phyloP scores from a whole-genome alignment of 2,888 invertebrate species.

The Lucinisca nassula region DNA sequence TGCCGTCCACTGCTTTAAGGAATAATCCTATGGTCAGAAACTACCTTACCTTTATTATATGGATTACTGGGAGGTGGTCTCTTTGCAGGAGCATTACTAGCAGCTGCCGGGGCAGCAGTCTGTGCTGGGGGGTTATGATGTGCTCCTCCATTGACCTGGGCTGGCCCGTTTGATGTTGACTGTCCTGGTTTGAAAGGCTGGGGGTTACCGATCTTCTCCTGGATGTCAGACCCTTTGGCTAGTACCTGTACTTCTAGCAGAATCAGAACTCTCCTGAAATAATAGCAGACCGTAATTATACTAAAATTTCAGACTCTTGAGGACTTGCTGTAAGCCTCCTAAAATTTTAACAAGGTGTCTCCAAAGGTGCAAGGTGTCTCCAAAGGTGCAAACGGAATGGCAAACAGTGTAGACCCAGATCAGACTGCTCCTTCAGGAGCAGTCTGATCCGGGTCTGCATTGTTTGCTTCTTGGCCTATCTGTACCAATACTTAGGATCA shows the following conservation, averaged over 20 bases:
- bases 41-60: conserved; percentile 6
- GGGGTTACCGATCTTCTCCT: conserved; percentile 93
- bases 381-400: background rate
- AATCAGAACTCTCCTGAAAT: conserved; percentile 93
- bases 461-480: too few relatives aligned
- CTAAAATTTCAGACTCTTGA: too few relatives aligned
- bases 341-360: too few relatives aligned
- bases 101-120: background rate
- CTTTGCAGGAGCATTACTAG: background rate
- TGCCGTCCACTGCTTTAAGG: too few relatives aligned
- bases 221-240: conserved; percentile 92
- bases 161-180: background rate
- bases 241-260: conserved; percentile 94
- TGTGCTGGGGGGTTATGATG: background rate
- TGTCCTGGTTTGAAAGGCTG: conserved; percentile 85
- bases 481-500: too few relatives aligned
- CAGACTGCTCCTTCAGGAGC: background rate
- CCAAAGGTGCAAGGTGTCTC: background rate
- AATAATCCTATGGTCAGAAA: too few relatives aligned
- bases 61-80: conserved; percentile 11
- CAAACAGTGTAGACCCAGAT: background rate
- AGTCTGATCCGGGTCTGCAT: background rate
- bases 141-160: background rate
- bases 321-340: too few relatives aligned
- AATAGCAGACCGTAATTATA: too few relatives aligned